phyloP scores from a whole-genome alignment of 2,888 invertebrate species.

The Crioceris asparagi region DNA sequence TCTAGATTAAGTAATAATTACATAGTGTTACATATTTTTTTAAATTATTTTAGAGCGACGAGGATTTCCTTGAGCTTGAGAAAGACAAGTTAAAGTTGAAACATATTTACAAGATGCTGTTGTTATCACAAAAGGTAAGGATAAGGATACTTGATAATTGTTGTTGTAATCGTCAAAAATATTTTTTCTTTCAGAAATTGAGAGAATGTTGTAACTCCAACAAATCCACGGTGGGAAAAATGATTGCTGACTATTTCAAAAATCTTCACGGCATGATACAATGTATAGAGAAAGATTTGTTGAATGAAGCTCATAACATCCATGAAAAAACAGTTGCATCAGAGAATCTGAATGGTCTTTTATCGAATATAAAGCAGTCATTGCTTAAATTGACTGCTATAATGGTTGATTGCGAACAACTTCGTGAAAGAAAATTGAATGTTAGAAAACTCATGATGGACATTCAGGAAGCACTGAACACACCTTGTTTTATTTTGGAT shows the following conservation, averaged over 20 bases:
- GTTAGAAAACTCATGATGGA: conserved; percentile 16
- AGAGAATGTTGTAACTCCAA: conserved; percentile 7
- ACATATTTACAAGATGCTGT: neutral
- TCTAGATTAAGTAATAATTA: no score
- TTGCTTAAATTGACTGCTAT: conserved; percentile 18
- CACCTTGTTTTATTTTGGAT: conserved; percentile 20
- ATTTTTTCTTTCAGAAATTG: conserved; percentile 13
- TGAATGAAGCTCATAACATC: conserved; percentile 9
- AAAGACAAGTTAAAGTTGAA: neutral
- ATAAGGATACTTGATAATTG: conserved; percentile 1
- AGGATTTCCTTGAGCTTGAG: neutral
- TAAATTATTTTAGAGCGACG: no score
- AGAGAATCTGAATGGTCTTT: conserved; percentile 12
- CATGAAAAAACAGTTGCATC: conserved; percentile 2
- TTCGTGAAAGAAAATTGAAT: conserved; percentile 19
- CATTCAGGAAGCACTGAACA: conserved; percentile 14
- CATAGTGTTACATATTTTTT: no score
- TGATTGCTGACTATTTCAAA: conserved; percentile 13
- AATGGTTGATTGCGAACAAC: conserved; percentile 10
- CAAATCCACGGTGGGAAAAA: conserved; percentile 11
- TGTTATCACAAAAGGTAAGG: neutral
- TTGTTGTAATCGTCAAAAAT: neutral
- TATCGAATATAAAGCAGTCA: conserved; percentile 9
- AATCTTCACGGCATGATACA: conserved; percentile 15
- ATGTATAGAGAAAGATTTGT: conserved; percentile 10